Evolutionary conservation across 2,797 vertebrate species (phyloP), one percentile per base, ranked within the genome.

Genomic region (Mycteria americana): DNA sequence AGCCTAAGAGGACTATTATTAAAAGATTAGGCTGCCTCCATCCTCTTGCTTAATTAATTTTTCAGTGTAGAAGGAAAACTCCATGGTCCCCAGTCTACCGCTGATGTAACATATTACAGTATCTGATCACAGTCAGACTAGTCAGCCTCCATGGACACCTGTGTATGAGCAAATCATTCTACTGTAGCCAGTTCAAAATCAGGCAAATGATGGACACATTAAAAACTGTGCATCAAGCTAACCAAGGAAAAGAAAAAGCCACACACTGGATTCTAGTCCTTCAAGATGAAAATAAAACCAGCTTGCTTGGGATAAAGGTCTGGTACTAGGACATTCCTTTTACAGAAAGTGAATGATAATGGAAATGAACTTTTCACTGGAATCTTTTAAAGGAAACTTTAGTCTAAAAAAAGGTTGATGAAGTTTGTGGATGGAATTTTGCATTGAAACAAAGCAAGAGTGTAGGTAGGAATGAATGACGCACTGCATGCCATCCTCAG

Each of bases 11-110:
- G 30, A 67, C 72, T 80, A 68, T 80, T 95, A 92, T 88, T 91
- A 95, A 93, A 94, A 95, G 56, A 95, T 78, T 81, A 95, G 35
- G 11, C 54, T 85, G 45, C 62, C 60, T 87, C 35, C 50, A 80
- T 59, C 13, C 24, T 85, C 91, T 74, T 68, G 50, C 17, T 62
- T 89, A 68, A 93, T 91, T 63, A 74, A 78, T 89, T 85, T 95
- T 92, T 91, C 78, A 85, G 16, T 2, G 21, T 27, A 59, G n/a
- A 85, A 83, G 35, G 63, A 60, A 90, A 94, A 78, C 7, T 89
- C n/a, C 1, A 1, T 9, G 10, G 24, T 80, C 41, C n/a, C 45
- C 57, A 53, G 76, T 64, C 72, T 43, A 48, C 27, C 0, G 2
- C 48, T 87, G 80, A 64, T 54, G 50, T 60, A 91, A 89, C n/a